Evolutionary conservation across 2,888 invertebrate genomes (phyloP).

Genomic region (Tetrapedia diversipes): DNA sequence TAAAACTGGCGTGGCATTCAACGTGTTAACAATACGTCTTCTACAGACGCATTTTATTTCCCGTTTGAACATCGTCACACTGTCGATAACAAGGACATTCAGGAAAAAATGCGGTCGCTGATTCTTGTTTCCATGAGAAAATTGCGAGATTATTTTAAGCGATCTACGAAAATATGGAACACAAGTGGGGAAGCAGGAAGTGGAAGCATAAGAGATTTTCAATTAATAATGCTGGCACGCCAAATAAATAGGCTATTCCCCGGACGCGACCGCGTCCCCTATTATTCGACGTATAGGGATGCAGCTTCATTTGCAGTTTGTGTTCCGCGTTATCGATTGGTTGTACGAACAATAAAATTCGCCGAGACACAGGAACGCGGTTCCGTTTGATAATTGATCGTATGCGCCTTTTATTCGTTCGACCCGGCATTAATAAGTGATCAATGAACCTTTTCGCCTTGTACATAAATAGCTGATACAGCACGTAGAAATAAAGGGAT

Average conservation of each 20-base stretch:
- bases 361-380: background rate
- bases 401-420: background rate
- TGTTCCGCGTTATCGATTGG: slow-evolving; percentile 6
- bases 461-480: too few species aligned
- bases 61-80: too few species aligned
- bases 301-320: slow-evolving; percentile 5
- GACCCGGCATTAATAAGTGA: background rate
- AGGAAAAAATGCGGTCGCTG: background rate
- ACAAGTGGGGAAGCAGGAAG: background rate
- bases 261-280: background rate
- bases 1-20: too few species aligned
- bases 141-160: slow-evolving; percentile 5
- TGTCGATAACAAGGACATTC: too few species aligned
- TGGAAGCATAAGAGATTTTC: slow-evolving; percentile 16
- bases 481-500: background rate
- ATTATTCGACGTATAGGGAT: slow-evolving; percentile 2
- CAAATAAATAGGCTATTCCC: slow-evolving; percentile 27
- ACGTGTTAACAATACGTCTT: too few species aligned
- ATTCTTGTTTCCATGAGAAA: background rate
- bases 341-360: background rate
- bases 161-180: background rate
- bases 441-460: background rate
- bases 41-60: too few species aligned
- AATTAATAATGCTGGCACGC: slow-evolving; percentile 30
- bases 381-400: slow-evolving; percentile 2